Base-by-base conservation (phyloP, 2,797 vertebrate genomes). In the Myotis vivesi region DNA sequence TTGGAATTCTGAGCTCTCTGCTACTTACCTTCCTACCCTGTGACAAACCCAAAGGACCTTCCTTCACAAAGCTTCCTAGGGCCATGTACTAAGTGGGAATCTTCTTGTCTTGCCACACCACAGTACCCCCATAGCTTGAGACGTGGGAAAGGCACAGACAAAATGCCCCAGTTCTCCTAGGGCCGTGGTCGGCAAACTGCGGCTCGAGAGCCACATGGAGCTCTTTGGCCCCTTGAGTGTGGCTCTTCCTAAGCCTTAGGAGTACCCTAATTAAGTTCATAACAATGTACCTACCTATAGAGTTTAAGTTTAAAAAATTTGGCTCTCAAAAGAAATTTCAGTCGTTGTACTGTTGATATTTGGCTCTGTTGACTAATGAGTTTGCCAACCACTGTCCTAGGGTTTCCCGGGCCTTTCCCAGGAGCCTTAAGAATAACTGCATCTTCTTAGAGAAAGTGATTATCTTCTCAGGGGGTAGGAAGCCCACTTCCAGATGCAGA, bases 401-500 rank as follows among this genome's bases (percentile, higher is more conserved):
- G 15, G 16, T 80, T 12, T 73, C 59, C 9, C 22, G 81, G 38
- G 15, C 53, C 66, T 72, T 81, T 90, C n/a, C 81, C 44, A 33
- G 64, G 51, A 87, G 22, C 33, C 16, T 91, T 75, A n/a, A 41
- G 33, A 84, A 90, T 82, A 53, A 49, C 85, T 22, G 41, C 3
- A 59, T 66, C n/a, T 13, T 51, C 66, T 44, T 68, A 75, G 72
- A 75, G 76, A 93, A 53, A 59, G 49, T 22, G 59, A 87, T 64
- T 28, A 8, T 82, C 68, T 85, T 92, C 77, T 77, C 44, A 17
- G 28, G 36, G n/a, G 46, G 41, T n/a, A 75, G 38, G 62, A 84
- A 92, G 36, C 69, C 30, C 9, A 49, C 77, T 94, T 93, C 44
- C 66, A 82, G 68, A n/a, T 75, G 76, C 59, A 93, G 16, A 73